phyloP scores from a whole-genome alignment of 2,113 vertebrate species.

The Prunella fulvescens region DNA sequence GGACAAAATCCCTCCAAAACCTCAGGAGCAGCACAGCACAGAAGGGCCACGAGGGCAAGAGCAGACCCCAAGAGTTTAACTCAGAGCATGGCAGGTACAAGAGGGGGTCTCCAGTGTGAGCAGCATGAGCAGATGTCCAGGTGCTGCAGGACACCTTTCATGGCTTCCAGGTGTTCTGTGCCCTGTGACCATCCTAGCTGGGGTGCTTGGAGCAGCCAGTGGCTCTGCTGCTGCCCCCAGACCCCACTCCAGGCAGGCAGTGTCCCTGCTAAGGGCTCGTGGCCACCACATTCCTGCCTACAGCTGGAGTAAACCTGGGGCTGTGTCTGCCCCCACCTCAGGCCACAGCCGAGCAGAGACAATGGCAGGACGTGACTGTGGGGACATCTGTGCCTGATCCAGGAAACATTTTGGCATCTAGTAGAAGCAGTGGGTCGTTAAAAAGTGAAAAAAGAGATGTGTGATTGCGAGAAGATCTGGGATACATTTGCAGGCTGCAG shows the following conservation, averaged over 20 bases:
- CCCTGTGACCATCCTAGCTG: rapidly evolving
- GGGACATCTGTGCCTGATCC: constrained; percentile 4
- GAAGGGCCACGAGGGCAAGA: neutral
- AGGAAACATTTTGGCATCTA: neutral
- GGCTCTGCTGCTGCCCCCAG: neutral
- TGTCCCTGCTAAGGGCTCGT: rapidly evolving
- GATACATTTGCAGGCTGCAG: neutral
- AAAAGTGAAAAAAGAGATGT: neutral
- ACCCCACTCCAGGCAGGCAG: rapidly evolving
- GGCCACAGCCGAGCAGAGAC: neutral
- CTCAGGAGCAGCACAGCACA: rapidly evolving
- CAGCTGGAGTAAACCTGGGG: neutral
- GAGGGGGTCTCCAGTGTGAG: neutral
- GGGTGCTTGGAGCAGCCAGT: neutral
- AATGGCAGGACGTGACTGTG: constrained; percentile 24
- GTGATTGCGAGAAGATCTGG: neutral
- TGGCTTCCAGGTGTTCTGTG: neutral
- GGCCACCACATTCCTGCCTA: neutral
- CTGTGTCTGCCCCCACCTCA: neutral
- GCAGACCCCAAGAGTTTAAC: neutral
- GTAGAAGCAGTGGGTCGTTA: neutral
- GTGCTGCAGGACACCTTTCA: neutral
- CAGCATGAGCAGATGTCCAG: neutral
- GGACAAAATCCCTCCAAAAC: neutral
- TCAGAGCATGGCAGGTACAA: neutral